Base-by-base conservation (phyloP, 2,888 invertebrate species). In the Deilephila porcellus region DNA sequence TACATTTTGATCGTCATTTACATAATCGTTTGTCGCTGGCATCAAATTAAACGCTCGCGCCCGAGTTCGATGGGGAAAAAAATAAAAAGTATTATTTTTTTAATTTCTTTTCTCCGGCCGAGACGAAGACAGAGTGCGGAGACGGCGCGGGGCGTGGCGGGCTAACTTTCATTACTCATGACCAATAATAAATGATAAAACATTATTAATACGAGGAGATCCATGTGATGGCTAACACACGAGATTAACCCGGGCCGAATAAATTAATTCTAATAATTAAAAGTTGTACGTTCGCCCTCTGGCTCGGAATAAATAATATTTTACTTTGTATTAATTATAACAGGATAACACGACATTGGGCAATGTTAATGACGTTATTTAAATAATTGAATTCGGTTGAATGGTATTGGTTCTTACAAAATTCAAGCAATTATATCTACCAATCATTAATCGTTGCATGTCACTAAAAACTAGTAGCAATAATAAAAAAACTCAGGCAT, bases 111-210 rank as follows among this genome's bases (percentile, higher is more conserved):
- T 88, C 83, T 86, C 74, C 81, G 83, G 83, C 82, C 78, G 81
- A 91, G 94, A 93, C 93, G 93, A 93, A 93, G 94, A 94, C 90
- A 83, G 91, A 93, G 91, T 91, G 89, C 85, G 84, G 88, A 81
- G 87, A 67, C 86, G 88, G 89, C 86, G 89, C 89, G 89, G 93
- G 93, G 94, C 94, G 94, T 92, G 93, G 89, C 90, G 78, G 90
- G 85, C 88, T 90, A 90, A 93, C 90, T 93, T 93, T 93, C 94
- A 94, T 94, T 94, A 94, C 94, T 94, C 94, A 93, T 85, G 83
- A 85, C 86, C 87, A 85, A 89, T 94, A 93, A 94, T 93, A 94
- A 94, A 94, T 94, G 93, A 94, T 94, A 94, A 94, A 92, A 93
- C 93, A 94, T 94, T 94, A 94, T 94, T 94, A 94, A 94, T 94